These are phyloP conservation scores for Catamblyrhynchus diadema DNA, from an alignment of 2,797 vertebrate genomes.

Conservation along the genomic window DNA sequence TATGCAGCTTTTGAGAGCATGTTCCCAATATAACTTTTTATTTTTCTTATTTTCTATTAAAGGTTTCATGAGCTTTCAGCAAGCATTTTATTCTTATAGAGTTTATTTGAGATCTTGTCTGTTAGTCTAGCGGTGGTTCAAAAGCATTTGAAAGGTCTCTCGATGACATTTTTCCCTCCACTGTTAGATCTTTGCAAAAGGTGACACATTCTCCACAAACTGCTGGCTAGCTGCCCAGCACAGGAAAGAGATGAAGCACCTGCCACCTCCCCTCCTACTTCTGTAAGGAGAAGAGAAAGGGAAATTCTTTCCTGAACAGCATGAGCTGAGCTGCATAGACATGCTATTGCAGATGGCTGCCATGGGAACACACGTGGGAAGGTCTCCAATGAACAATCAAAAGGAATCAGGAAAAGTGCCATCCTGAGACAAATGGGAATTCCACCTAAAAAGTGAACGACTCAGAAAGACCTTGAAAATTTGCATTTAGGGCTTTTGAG, in stretches of 20 bases:
- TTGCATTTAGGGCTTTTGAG: background rate
- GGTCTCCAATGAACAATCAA: background rate
- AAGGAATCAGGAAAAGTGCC: background rate
- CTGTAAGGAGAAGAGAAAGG: background rate
- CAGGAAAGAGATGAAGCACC: background rate
- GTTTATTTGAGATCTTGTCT: background rate
- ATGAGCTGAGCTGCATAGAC: background rate
- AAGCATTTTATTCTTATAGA: background rate
- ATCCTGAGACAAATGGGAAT: background rate
- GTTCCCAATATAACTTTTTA: background rate
- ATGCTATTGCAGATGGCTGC: fast-evolving
- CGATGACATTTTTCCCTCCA: background rate
- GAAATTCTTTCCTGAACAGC: background rate
- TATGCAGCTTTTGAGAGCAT: background rate
- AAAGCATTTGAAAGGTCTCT: background rate
- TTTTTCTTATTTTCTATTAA: background rate
- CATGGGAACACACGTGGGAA: background rate
- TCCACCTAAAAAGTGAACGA: background rate
- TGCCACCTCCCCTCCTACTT: background rate
- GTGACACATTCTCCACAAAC: background rate
- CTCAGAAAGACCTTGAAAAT: background rate
- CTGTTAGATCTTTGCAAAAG: background rate
- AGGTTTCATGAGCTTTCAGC: background rate
- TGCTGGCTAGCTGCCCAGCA: background rate
- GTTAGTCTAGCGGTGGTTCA: background rate